Evolutionary conservation across 2,113 vertebrate species (phyloP).

Genomic region (Zosterops borbonicus): DNA sequence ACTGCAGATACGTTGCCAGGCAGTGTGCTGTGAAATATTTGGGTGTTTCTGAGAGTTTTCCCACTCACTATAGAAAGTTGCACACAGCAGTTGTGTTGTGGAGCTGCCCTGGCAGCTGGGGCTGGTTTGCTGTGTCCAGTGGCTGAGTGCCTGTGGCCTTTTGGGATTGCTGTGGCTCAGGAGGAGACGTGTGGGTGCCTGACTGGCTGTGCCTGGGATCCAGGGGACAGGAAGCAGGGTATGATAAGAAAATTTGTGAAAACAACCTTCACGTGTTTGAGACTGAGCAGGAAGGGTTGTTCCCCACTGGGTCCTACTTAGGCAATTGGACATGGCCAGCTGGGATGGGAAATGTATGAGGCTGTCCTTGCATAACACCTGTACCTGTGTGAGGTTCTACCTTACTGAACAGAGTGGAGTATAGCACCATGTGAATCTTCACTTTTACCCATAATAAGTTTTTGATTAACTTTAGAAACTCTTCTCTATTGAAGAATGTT

Average conservation of each 20-base stretch:
- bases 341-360: fast-evolving
- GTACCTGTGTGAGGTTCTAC: neutral
- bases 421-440: neutral
- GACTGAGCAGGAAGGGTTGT: neutral
- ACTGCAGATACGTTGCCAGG: neutral
- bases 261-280: fast-evolving
- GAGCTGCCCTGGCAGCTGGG: neutral
- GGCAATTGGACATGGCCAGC: fast-evolving
- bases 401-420: neutral
- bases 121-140: too few relatives aligned
- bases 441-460: neutral
- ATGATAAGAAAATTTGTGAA: neutral
- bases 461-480: neutral
- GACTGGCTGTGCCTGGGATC: neutral
- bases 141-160: neutral
- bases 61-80: fast-evolving
- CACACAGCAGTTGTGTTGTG: neutral
- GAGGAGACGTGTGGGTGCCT: fast-evolving
- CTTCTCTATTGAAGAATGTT: neutral
- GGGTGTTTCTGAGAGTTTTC: neutral
- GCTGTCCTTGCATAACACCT: neutral
- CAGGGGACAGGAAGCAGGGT: neutral
- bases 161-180: fast-evolving
- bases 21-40: neutral
- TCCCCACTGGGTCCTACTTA: neutral